Conservation (phyloP, 2,113 vertebrate genomes). For the Sus scrofa region T2T-Sscrofa CM000824.6:62284001-62284500, state of each 20-base stretch:
- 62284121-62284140: background rate
- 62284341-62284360: background rate
- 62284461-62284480: background rate
- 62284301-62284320: background rate
- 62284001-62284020: background rate
- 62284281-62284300: background rate
- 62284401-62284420: background rate
- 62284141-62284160: background rate
- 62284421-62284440: background rate
- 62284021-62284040: background rate
- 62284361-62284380: background rate
- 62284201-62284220: background rate
- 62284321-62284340: background rate
- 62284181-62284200: background rate
- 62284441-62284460: background rate
- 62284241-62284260: slow-evolving; percentile 19
- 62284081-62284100: background rate
- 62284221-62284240: slow-evolving; percentile 3
- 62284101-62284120: background rate
- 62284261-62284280: background rate
- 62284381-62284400: background rate
- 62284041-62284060: slow-evolving; percentile 20
- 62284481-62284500: background rate
- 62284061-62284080: background rate
- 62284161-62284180: background rate